Conservation (phyloP, 2,113 vertebrate species). For the Proterorhinus semilunaris region DNA sequence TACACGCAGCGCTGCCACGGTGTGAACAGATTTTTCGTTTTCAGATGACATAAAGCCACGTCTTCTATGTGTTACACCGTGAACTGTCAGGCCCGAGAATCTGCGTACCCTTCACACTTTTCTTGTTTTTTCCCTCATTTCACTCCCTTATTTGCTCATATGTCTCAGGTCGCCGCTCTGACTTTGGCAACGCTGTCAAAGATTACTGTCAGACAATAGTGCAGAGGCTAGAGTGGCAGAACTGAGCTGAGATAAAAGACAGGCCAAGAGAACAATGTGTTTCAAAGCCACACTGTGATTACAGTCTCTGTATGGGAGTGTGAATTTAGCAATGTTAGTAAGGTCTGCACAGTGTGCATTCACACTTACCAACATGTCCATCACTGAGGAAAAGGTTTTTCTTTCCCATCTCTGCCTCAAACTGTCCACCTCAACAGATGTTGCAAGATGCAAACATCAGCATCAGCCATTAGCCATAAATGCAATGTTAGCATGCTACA, state of each 20-base stretch:
- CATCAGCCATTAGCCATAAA: background rate
- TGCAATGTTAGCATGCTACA: background rate
- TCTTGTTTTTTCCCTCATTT: constrained; percentile 23
- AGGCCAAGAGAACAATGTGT: constrained; percentile 13
- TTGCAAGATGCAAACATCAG: background rate
- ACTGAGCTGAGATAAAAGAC: constrained; percentile 25
- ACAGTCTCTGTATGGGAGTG: constrained; percentile 2
- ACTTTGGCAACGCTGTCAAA: constrained; percentile 50
- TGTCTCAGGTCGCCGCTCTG: constrained; percentile 35
- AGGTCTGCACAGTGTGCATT: background rate
- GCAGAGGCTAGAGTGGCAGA: constrained; percentile 1
- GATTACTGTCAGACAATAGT: constrained; percentile 34
- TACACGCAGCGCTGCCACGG: constrained; percentile 37
- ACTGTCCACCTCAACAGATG: background rate
- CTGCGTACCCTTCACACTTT: constrained; percentile 22
- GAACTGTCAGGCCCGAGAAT: constrained; percentile 35
- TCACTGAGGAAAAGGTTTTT: background rate
- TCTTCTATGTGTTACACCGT: constrained; percentile 36
- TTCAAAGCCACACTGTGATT: constrained; percentile 20
- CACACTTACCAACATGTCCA: constrained; percentile 2
- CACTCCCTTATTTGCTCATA: constrained; percentile 44
- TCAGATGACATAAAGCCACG: constrained; percentile 44
- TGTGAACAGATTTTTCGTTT: constrained; percentile 53
- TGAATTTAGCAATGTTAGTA: constrained; percentile 2
- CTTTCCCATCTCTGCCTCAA: background rate